Evolutionary conservation across 1,140 invertebrate genomes (phyloP).

Genomic region (Chlorops oryzae): DNA sequence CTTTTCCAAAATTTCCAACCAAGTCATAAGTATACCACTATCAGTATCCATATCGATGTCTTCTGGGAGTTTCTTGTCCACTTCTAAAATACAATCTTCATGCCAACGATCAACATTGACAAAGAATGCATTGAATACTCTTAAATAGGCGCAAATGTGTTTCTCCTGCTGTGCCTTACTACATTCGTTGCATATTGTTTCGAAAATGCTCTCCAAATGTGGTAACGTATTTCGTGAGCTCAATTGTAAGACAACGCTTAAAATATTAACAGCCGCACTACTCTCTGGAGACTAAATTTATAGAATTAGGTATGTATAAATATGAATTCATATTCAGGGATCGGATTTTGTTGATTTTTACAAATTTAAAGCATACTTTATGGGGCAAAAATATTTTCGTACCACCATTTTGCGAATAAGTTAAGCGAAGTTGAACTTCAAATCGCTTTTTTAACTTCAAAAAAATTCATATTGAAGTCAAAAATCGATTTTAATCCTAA

Average conservation of each 20-base stretch:
- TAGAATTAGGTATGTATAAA: conserved; percentile 6
- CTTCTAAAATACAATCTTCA: conserved; percentile 12
- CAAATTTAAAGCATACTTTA: no score
- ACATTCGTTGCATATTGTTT: conserved; percentile 48
- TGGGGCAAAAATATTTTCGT: no score
- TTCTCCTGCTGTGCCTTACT: conserved; percentile 24
- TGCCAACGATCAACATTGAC: conserved; percentile 28
- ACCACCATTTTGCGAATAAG: no score
- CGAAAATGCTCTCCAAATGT: conserved; percentile 52
- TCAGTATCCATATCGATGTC: conserved; percentile 13
- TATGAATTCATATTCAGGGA: not conserved
- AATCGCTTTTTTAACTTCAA: no score
- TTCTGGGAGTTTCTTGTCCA: conserved; percentile 16
- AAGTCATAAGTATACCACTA: not conserved
- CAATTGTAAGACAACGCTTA: conserved; percentile 53
- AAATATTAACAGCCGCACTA: conserved; percentile 52
- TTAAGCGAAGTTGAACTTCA: no score
- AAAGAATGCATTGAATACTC: conserved; percentile 40
- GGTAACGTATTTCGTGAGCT: conserved; percentile 52
- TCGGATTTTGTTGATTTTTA: no score
- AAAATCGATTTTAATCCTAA: no score
- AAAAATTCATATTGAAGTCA: no score
- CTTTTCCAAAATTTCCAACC: conserved; percentile 11
- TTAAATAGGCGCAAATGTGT: conserved; percentile 38
- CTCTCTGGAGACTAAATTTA: conserved; percentile 34